Percentiles rank a stretch among this genome's conserved stretches.
Evolutionary conservation across 2,113 vertebrate species (phyloP).

Genomic region (Oostethus manadensis): DNA sequence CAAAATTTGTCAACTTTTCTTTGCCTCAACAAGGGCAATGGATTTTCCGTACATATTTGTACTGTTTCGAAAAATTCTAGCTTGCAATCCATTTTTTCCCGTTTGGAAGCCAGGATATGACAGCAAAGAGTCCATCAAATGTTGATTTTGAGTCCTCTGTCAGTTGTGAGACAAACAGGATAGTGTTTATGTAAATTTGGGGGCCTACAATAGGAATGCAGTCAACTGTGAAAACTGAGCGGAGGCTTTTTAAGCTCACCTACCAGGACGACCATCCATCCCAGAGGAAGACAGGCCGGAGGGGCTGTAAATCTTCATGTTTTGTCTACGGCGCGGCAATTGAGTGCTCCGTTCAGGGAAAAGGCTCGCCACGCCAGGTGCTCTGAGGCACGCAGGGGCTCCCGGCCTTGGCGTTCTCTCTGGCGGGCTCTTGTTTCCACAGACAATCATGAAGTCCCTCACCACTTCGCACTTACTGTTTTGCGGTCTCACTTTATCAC

Average conservation of each 20-base stretch:
- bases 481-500: no score
- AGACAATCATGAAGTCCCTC: conserved; percentile 23
- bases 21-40: no score
- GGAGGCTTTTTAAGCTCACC: conserved; percentile 42
- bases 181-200: conserved; percentile 57
- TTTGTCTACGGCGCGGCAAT: conserved; percentile 39
- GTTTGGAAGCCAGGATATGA: no score
- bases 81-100: conserved; percentile 22
- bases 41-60: no score
- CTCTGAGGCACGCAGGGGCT: conserved; percentile 12
- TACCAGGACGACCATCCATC: conserved; percentile 49
- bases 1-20: no score
- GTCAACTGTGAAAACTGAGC: conserved; percentile 30
- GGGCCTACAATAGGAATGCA: conserved; percentile 12
- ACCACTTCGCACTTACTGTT: no score
- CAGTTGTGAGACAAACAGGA: conserved; percentile 37
- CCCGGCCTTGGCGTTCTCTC: conserved; percentile 24
- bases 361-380: conserved; percentile 35
- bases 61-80: conserved; percentile 11
- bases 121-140: conserved; percentile 16
- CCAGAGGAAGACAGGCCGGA: conserved; percentile 28
- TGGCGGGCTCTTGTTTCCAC: conserved; percentile 45
- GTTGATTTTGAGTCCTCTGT: conserved; percentile 34
- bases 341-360: conserved; percentile 18
- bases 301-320: conserved; percentile 34